Evolutionary conservation across 2,888 invertebrate species (phyloP).

Genomic region (Lucinisca nassula): DNA sequence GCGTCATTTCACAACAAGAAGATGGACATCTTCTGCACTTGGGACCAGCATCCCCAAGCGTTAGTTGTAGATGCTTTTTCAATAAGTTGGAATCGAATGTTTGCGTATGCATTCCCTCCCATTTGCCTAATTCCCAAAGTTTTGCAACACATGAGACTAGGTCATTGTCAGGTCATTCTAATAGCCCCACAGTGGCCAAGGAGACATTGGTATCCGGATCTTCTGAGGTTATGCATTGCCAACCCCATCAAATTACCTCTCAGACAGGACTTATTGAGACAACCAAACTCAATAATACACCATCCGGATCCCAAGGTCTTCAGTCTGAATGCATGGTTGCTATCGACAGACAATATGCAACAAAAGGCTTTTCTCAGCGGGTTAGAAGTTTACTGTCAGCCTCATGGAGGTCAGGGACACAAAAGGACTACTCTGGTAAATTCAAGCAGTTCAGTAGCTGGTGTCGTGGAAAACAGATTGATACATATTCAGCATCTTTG

Average conservation of each 20-base stretch:
- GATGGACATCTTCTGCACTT: slow-evolving; percentile 31
- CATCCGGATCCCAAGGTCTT: slow-evolving; percentile 29
- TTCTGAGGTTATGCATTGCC: no score
- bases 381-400: no score
- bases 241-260: slow-evolving; percentile 10
- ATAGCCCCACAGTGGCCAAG: slow-evolving; percentile 47
- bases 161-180: slow-evolving; percentile 32
- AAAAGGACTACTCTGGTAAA: slow-evolving; percentile 36
- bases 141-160: slow-evolving; percentile 28
- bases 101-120: slow-evolving; percentile 44
- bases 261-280: not conserved
- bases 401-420: slow-evolving; percentile 38
- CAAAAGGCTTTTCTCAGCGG: slow-evolving; percentile 19
- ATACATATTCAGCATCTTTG: slow-evolving; percentile 37
- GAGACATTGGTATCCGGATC: no score
- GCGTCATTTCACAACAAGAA: not conserved
- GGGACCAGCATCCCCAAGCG: no score
- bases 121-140: slow-evolving; percentile 37
- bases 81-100: slow-evolving; percentile 45
- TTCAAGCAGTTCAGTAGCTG: no score
- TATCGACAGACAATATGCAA: slow-evolving; percentile 35
- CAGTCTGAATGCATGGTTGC: slow-evolving; percentile 47
- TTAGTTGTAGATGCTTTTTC: slow-evolving; percentile 39
- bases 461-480: no score
- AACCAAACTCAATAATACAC: not conserved